Evolutionary conservation across 2,888 invertebrate genomes (phyloP), one percentile per base, ranked within the genome.

Genomic region (Drosophila algonquin): DNA sequence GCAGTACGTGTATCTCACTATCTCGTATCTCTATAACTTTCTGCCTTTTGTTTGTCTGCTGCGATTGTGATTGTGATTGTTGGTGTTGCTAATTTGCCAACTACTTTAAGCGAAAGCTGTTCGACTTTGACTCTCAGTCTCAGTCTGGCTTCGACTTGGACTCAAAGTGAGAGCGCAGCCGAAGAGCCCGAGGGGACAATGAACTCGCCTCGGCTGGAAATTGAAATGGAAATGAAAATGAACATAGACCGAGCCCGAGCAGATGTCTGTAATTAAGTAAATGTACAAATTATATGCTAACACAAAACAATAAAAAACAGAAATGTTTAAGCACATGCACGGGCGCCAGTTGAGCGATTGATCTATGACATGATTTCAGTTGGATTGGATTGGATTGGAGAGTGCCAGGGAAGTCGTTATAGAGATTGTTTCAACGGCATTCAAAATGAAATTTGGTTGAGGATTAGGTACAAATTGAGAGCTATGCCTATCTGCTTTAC

Each of bases 31-130:
- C 16, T 52, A 53, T 57, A 63, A 50, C 53, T 73, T 73, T 73
- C 56, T 53, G 57, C 52, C 65, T 57, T 59, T 61, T 46, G 46
- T 65, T 58, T 64, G 67, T 78, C 32, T 45, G 59, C 45, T 58
- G 63, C 65, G 21, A 52, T 32, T 47, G 48, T 77, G 67, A 74
- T 77, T 74, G 57, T 56, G 58, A 63, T 57, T 84, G 80, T 51
- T 60, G 73, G 51, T 59, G 67, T 75, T 87, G 85, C 78, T 89
- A 89, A 86, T 89, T 86, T 89, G 85, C 85, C 85, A 86, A 89
- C 87, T 88, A 80, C 76, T 75, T 83, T 73, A 58, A 55, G 83
- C 83, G 83, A 84, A 84, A 84, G 83, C 89, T 70, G 77, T 77
- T 87, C 73, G 68, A 64, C 63, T 72, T n/a, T 14, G 57, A 27